Evolutionary conservation across 1,140 invertebrate genomes (phyloP), one percentile per base, ranked within the genome.

Genomic region (Diabrotica virgifera): DNA sequence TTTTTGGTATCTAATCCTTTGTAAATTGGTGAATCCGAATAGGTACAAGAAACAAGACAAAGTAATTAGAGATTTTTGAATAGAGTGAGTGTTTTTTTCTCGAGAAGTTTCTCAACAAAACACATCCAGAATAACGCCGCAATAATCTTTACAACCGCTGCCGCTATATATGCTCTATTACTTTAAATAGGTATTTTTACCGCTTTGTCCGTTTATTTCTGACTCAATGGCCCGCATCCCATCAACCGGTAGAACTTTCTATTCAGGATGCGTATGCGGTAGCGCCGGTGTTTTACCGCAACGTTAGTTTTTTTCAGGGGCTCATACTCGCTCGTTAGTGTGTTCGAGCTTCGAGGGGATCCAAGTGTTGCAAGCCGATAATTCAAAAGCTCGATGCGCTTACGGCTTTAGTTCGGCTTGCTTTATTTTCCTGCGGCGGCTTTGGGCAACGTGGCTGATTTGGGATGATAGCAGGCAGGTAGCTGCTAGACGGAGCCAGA

Each of bases 241-340:
- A n/a, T 24, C 24, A 24, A 24, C 8, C n/a, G 40, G 40, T 46
- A n/a, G 40, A 46, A 46, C 40, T 46, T 46, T 46, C 40, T 46
- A 46, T 46, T 46, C 40, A 46, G 40, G 40, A 46, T 46, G 40
- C 40, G 40, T 46, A 46, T n/a, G 40, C n/a, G 40, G 40, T 46
- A 5, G 4, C 40, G n/a, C 8, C 40, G 40, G 40, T n/a, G 40
- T n/a, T 46, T 46, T 46, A 46, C 40, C 40, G 40, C 40, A 46
- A 46, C 40, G 40, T 46, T 46, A 46, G 40, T 46, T 46, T 46
- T 46, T 46, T n/a, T 8, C n/a, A 24, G 24, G 24, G 24, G 24
- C 24, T 24, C 24, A 24, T 24, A 24, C 40, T 46, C 8, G 40
- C 40, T 46, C 40, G 8, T 46, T 46, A 46, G 40, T 46, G n/a